Evolutionary conservation across 2,888 invertebrate species (phyloP).

Genomic region (Poecilus cupreus): DNA sequence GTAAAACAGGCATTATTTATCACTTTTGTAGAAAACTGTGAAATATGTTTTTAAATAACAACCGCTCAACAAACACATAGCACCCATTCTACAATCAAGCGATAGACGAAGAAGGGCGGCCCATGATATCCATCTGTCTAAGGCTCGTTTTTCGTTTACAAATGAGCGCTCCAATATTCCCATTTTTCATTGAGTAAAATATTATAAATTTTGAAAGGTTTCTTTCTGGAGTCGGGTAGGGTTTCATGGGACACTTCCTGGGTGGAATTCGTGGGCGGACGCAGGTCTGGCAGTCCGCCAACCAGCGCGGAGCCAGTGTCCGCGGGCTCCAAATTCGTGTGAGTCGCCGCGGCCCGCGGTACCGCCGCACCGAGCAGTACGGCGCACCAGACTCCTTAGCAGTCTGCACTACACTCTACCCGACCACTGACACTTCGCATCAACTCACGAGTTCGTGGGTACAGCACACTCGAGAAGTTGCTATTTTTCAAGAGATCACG

Average conservation of each 20-base stretch:
- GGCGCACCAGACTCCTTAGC: slow-evolving; percentile 12
- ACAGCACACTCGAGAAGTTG: neutral
- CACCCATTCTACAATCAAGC: no score
- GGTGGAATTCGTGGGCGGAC: slow-evolving; percentile 30
- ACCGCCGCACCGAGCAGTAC: slow-evolving; percentile 33
- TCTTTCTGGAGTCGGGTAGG: neutral
- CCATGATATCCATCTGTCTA: no score
- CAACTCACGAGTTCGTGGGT: neutral
- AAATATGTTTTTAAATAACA: no score
- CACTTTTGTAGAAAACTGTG: no score
- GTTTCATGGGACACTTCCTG: neutral
- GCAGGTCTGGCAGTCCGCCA: slow-evolving; percentile 48
- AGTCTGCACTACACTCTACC: neutral
- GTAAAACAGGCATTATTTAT: no score
- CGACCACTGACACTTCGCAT: neutral
- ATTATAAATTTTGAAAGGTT: no score
- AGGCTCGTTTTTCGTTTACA: no score
- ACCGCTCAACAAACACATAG: no score
- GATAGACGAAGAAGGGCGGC: no score
- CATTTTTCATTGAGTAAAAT: neutral
- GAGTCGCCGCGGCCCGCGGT: slow-evolving; percentile 16
- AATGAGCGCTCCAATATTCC: no score
- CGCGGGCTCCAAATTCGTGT: slow-evolving; percentile 50
- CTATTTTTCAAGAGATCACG: no score
- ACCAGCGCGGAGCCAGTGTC: slow-evolving; percentile 34